Percentiles rank a stretch among this genome's conserved stretches.
Conservation (phyloP, 1,140 invertebrate genomes). For the Elymnias hypermnestra region DNA sequence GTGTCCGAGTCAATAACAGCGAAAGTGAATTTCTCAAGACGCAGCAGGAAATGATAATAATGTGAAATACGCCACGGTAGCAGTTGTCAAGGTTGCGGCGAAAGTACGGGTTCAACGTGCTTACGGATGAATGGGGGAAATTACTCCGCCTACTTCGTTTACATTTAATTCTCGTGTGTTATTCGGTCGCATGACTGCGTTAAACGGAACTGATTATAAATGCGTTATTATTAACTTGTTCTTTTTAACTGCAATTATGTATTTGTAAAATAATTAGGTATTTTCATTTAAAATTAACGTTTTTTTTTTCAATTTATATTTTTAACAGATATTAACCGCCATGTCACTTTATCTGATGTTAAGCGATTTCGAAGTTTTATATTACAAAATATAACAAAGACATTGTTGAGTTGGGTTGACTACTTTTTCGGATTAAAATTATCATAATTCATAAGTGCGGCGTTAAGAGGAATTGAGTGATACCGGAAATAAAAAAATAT, state of each 20-base stretch:
- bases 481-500: too few species aligned
- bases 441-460: too few species aligned
- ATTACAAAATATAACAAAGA: too few species aligned
- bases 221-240: neutral
- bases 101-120: slow-evolving; percentile 58
- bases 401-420: too few species aligned
- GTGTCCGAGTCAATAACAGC: slow-evolving; percentile 29
- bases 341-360: too few species aligned
- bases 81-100: slow-evolving; percentile 59
- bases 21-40: slow-evolving; percentile 63
- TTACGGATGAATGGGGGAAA: slow-evolving; percentile 22
- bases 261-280: too few species aligned
- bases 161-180: slow-evolving; percentile 16
- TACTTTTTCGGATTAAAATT: too few species aligned
- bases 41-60: slow-evolving; percentile 46
- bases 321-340: too few species aligned
- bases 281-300: too few species aligned
- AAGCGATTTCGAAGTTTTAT: too few species aligned
- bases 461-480: too few species aligned
- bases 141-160: slow-evolving; percentile 13
- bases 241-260: neutral
- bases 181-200: slow-evolving; percentile 19
- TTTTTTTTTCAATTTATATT: too few species aligned
- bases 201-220: slow-evolving; percentile 18
- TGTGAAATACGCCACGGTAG: slow-evolving; percentile 27